Conservation (phyloP, 2,113 vertebrate genomes). For the Corvus cornix region DNA sequence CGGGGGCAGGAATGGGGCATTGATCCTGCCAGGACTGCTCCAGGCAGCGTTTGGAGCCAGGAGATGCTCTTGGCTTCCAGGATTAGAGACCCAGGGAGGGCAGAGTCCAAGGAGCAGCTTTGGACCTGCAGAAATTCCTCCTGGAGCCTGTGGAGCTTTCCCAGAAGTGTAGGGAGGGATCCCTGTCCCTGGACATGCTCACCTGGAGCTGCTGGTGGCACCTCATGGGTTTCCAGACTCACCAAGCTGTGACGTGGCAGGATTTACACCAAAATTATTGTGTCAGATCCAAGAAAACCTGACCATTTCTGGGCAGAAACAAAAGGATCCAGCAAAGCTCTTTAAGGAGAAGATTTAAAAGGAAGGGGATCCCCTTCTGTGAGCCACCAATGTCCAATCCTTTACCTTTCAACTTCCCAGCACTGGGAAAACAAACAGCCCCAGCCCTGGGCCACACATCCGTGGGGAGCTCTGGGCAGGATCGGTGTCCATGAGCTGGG, state of each 20-base stretch:
- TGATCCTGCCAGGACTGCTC: not conserved
- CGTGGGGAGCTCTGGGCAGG: not conserved
- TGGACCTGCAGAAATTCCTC: not conserved
- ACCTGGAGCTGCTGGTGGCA: not conserved
- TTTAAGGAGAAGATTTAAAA: not conserved
- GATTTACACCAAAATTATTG: not conserved
- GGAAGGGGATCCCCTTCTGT: not conserved
- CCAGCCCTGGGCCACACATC: not conserved
- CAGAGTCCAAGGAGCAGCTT: not conserved
- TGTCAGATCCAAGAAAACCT: not conserved
- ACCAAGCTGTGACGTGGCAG: not conserved
- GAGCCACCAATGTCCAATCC: not conserved
- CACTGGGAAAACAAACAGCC: not conserved
- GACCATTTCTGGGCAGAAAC: not conserved
- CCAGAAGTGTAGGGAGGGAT: not conserved
- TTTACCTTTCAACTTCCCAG: not conserved
- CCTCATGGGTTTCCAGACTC: not conserved
- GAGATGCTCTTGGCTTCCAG: not conserved
- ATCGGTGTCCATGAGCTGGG: not conserved
- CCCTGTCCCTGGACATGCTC: not conserved
- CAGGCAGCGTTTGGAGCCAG: rapidly evolving
- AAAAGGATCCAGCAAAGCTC: not conserved
- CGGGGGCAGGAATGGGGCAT: not conserved
- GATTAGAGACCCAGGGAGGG: not conserved
- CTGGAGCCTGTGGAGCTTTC: not conserved